Conservation (phyloP, 2,113 vertebrate genomes). For the Nanorana parkeri region DNA sequence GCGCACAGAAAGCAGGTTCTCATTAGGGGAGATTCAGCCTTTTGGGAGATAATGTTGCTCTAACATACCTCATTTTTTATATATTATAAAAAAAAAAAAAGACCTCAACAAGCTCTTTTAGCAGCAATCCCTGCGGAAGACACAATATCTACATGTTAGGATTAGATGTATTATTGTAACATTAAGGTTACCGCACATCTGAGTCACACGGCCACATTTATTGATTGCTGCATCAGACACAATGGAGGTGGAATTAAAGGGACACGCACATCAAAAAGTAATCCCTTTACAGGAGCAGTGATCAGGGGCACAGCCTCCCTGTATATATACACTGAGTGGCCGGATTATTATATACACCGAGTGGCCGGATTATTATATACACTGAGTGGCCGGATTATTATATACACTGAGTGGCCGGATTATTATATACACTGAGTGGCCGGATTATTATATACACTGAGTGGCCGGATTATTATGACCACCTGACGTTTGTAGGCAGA, state of each 20-base stretch:
- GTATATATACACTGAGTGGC: too few relatives aligned
- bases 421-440: too few relatives aligned
- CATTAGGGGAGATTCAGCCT: constrained; percentile 56
- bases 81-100: too few relatives aligned
- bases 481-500: too few relatives aligned
- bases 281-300: background rate
- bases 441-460: too few relatives aligned
- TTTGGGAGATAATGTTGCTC: constrained; percentile 14
- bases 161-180: constrained; percentile 18
- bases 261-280: background rate
- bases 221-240: background rate
- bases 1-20: constrained; percentile 55
- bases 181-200: constrained; percentile 24
- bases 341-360: too few relatives aligned
- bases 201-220: too few relatives aligned
- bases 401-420: too few relatives aligned
- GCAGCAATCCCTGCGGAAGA: constrained; percentile 1
- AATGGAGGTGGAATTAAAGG: background rate
- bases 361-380: too few relatives aligned
- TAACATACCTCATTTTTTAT: constrained; percentile 1
- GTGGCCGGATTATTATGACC: too few relatives aligned
- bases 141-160: background rate
- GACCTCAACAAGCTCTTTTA: background rate
- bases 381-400: too few relatives aligned
- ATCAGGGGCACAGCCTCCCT: background rate